Evolutionary conservation across 2,113 vertebrate genomes (phyloP).

Genomic region (Budorcas taxicolor): DNA sequence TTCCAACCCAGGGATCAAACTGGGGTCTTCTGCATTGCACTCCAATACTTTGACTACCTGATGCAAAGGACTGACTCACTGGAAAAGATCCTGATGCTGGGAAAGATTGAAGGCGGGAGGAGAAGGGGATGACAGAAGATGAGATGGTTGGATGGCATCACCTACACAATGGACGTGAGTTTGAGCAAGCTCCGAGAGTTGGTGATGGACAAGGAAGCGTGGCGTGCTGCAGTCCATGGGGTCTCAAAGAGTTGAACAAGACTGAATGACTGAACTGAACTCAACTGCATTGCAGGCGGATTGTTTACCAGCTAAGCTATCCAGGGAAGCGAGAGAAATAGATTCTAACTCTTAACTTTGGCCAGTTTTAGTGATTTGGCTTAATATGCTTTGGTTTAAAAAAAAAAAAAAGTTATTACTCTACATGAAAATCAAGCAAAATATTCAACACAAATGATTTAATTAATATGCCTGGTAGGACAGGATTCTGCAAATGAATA

Average conservation of each 20-base stretch:
- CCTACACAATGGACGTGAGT: background rate
- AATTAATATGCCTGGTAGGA: background rate
- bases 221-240: background rate
- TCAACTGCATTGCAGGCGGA: background rate
- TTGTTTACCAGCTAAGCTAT: background rate
- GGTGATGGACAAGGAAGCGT: rapidly evolving
- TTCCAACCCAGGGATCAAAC: background rate
- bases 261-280: background rate
- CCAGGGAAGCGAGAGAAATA: background rate
- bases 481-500: background rate
- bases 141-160: background rate
- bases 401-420: background rate
- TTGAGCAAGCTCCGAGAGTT: background rate
- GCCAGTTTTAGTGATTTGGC: background rate
- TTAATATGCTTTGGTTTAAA: background rate
- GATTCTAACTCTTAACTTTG: background rate
- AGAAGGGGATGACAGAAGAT: background rate
- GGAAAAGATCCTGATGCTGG: background rate
- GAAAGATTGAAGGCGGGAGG: background rate
- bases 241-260: background rate
- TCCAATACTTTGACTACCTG: background rate
- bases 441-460: background rate
- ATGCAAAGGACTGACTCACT: background rate
- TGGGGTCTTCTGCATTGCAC: background rate
- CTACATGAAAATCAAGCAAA: background rate